Conservation (phyloP, 2,888 invertebrate species). For the Tenodera sinensis region DNA sequence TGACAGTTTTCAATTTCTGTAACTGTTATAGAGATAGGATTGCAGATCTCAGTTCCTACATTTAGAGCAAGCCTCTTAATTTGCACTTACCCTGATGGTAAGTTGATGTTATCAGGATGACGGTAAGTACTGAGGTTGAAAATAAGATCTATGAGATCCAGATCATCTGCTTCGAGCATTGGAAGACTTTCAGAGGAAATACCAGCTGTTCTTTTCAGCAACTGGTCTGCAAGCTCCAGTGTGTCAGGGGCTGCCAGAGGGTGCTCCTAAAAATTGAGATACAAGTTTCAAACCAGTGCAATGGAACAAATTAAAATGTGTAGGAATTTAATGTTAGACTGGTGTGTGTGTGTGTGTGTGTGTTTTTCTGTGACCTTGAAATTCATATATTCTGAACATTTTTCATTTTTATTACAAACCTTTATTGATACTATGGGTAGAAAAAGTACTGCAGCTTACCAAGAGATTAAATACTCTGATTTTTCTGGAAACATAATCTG, state of each 20-base stretch:
- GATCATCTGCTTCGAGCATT: slow-evolving; percentile 70
- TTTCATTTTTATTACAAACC: too few relatives aligned
- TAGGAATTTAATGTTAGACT: neutral
- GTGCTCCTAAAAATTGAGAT: slow-evolving; percentile 59
- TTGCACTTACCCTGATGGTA: slow-evolving; percentile 69
- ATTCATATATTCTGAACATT: too few relatives aligned
- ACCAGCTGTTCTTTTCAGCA: slow-evolving; percentile 79
- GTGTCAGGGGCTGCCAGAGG: slow-evolving; percentile 78
- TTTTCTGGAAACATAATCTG: too few relatives aligned
- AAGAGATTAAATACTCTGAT: too few relatives aligned
- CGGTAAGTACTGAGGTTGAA: slow-evolving; percentile 88
- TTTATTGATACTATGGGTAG: too few relatives aligned
- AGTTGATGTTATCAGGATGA: slow-evolving; percentile 86
- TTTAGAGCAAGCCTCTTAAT: too few relatives aligned
- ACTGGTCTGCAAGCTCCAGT: slow-evolving; percentile 79
- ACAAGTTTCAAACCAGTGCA: neutral
- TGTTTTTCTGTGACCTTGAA: too few relatives aligned
- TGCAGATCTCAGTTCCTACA: too few relatives aligned
- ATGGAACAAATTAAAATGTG: neutral
- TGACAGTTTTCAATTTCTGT: too few relatives aligned
- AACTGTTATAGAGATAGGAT: too few relatives aligned
- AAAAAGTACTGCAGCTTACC: too few relatives aligned
- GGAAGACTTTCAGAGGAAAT: slow-evolving; percentile 69
- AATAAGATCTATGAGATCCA: slow-evolving; percentile 83
- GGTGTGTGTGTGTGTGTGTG: too few relatives aligned